Conservation (phyloP, 2,888 invertebrate species). For the Lordiphosa andalusiaca region DNA sequence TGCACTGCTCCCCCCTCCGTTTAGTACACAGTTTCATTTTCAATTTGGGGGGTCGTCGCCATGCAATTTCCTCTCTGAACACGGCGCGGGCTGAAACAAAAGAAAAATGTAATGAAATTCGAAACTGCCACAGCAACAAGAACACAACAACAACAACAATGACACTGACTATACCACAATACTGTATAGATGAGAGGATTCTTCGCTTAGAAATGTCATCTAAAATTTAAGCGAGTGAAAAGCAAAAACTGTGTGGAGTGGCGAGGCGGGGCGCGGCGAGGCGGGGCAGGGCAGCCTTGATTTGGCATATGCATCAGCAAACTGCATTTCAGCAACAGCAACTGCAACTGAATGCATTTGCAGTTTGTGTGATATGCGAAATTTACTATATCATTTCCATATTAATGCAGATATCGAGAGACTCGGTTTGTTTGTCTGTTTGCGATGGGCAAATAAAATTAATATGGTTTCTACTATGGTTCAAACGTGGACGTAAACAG, state of each 20-base stretch:
- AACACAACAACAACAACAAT: slow-evolving; percentile 7
- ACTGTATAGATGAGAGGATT: slow-evolving; percentile 33
- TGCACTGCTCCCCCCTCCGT: background rate
- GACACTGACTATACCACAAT: slow-evolving; percentile 19
- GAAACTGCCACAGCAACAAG: slow-evolving; percentile 48
- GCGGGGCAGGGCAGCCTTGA: slow-evolving; percentile 7
- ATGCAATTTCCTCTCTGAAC: slow-evolving; percentile 47
- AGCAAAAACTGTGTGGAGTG: slow-evolving; percentile 20
- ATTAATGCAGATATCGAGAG: slow-evolving; percentile 33
- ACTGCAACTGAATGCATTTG: slow-evolving; percentile 25
- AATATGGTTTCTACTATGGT: slow-evolving; percentile 25
- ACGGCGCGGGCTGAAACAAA: slow-evolving; percentile 47
- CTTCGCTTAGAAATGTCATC: slow-evolving; percentile 51
- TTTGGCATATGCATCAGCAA: slow-evolving; percentile 14
- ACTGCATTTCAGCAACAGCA: slow-evolving; percentile 16
- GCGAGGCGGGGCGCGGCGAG: background rate
- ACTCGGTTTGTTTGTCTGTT: slow-evolving; percentile 4
- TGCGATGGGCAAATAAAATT: slow-evolving; percentile 28
- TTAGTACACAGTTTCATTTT: slow-evolving; percentile 38
- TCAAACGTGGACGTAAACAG: too few relatives aligned
- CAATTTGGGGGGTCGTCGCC: slow-evolving; percentile 22
- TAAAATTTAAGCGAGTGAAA: slow-evolving; percentile 49
- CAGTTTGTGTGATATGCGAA: slow-evolving; percentile 13
- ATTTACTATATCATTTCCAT: slow-evolving; percentile 36
- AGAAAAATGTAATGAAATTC: slow-evolving; percentile 64